phyloP scores from a whole-genome alignment of 2,797 vertebrate species.

The Lepidocolaptes lacrymiger region DNA sequence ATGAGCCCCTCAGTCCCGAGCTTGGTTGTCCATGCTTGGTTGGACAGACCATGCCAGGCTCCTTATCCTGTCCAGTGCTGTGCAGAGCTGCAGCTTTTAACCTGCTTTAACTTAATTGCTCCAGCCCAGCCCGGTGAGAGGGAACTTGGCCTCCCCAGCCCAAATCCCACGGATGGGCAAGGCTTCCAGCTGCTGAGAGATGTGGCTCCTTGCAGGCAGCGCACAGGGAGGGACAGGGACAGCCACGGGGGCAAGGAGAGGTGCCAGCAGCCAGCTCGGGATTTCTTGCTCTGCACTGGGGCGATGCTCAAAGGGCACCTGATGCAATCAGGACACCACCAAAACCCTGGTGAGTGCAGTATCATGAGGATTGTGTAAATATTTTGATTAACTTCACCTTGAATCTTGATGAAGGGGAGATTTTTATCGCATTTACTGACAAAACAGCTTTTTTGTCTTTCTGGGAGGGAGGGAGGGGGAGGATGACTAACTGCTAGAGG shows the following conservation, averaged over 20 bases:
- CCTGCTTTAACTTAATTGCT: neutral
- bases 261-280: neutral
- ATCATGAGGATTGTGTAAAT: neutral
- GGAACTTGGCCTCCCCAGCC: neutral
- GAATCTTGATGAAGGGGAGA: conserved; percentile 42
- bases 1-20: neutral
- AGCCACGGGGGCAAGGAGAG: neutral
- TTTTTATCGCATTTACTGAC: conserved; percentile 64
- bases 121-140: neutral
- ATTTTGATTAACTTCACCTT: conserved; percentile 42
- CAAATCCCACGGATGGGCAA: neutral
- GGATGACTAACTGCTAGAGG: conserved; percentile 36
- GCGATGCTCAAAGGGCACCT: neutral
- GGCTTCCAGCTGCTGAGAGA: neutral
- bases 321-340: neutral
- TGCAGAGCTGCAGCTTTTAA: neutral
- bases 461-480: neutral
- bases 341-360: neutral
- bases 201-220: neutral
- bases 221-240: neutral
- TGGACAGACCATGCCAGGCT: neutral
- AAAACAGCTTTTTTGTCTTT: conserved; percentile 1
- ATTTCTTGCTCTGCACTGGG: neutral
- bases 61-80: neutral
- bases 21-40: accelerated